phyloP scores from a whole-genome alignment of 2,113 vertebrate genomes.

The Panurus biarmicus region DNA sequence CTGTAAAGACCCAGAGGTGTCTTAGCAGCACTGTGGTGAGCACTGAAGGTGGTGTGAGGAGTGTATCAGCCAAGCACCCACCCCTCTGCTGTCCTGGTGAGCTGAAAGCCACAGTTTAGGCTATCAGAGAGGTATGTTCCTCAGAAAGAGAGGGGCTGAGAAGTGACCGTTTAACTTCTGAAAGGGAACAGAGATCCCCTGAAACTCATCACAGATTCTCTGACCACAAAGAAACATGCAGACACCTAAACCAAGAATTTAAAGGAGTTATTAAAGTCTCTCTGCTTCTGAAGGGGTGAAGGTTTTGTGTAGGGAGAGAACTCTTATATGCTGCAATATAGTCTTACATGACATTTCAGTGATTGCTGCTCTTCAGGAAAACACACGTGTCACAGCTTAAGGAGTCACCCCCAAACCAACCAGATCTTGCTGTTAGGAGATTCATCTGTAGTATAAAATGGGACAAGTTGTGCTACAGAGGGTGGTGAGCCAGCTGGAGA shows the following conservation, averaged over 20 bases:
- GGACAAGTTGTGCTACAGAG: not conserved
- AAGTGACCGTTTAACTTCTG: not conserved
- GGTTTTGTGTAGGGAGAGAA: not conserved
- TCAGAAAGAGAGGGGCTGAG: not conserved
- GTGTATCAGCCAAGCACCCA: not conserved
- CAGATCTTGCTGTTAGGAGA: not conserved
- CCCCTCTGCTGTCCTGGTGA: not conserved
- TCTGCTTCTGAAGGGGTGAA: not conserved
- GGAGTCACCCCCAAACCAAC: not conserved
- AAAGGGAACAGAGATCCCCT: not conserved
- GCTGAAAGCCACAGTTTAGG: not conserved
- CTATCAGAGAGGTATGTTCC: not conserved
- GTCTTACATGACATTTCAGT: not conserved
- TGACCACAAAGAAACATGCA: not conserved
- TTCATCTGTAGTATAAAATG: not conserved
- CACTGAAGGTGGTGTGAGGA: not conserved
- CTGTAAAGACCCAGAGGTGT: not conserved
- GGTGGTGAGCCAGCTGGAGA: not conserved
- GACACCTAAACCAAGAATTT: not conserved
- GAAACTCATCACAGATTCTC: not conserved
- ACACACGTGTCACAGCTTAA: not conserved
- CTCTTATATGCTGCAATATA: not conserved
- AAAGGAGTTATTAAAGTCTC: not conserved
- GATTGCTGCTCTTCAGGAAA: not conserved
- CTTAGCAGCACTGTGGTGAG: not conserved